Base-by-base conservation (phyloP, 64 coral and sea anemone species). In the Porites australiensis region DNA sequence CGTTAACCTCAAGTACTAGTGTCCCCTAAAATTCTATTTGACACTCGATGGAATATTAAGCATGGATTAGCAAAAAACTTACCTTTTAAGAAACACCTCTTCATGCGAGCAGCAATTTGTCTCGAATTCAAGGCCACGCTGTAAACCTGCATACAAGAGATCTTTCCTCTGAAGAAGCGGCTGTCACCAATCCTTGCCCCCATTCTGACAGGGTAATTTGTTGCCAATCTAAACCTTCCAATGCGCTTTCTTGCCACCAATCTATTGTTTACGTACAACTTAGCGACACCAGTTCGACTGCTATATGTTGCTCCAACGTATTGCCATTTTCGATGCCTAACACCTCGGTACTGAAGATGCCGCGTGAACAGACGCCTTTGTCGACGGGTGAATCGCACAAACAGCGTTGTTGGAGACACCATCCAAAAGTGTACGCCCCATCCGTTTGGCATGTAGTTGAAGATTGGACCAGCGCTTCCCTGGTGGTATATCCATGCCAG, bases 101-200 rank as follows among this genome's bases (percentile, higher is more conserved):
- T 81, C 44, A 53, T 44, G 14, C 79, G 81, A 81, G 88, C 81
- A 18, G 81, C 63, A 52, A 84, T 84, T 52, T 91, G 50, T 11
- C 64, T 82, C 27, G 72, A 14, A 50, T 69, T 90, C 74, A 95
- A 72, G 11, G 94, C 82, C 47, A 73, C 9, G 23, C 79, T 83
- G 86, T 86, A 90, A 12, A 96, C 79, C 61, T 96, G 95, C 80
- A 96, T 77, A 55, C 95, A 96, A 9, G 90, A 96, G 64, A 96
- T 85, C 63, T 60, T 79, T 79, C 90, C 95, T 12, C 68, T 66
- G 50, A 96, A 96, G 18, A 59, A 75, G 9, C 64, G 86, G 45
- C 53, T 79, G 16, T 87, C 73, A 44, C 81, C 50, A 23, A 74
- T 49, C 1, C 87, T 87, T 16, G 91, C 91, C 0, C 95, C 95